These are phyloP conservation scores for Mirounga angustirostris DNA, from an alignment of 2,113 vertebrate genomes.

Conservation along the genomic window DNA sequence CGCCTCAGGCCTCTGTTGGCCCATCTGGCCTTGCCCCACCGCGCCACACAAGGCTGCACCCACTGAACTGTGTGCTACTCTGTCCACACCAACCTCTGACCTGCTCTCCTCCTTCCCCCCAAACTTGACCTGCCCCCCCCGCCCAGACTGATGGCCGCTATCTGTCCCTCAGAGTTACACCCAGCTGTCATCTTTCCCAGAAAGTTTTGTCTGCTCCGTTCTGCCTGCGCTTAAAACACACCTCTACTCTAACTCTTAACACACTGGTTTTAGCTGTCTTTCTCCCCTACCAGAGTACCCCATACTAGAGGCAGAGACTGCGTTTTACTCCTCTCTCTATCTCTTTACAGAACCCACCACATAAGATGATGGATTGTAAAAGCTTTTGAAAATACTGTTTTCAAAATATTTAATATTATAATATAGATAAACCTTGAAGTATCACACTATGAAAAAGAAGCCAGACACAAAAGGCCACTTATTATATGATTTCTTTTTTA, in stretches of 20 bases:
- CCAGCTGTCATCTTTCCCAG: neutral
- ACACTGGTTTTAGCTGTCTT: neutral
- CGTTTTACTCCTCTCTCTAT: neutral
- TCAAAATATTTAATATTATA: constrained; percentile 32
- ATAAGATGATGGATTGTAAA: neutral
- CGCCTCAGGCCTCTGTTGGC: neutral
- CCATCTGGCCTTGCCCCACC: neutral
- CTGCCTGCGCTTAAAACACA: neutral
- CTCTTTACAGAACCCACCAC: neutral
- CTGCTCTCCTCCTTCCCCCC: neutral
- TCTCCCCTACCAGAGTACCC: neutral
- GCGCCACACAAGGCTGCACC: neutral
- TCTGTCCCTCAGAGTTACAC: neutral
- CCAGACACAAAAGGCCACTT: constrained; percentile 30
- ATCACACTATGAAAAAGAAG: constrained; percentile 12
- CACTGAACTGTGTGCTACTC: neutral
- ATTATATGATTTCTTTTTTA: constrained; percentile 10
- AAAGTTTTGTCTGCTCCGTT: neutral
- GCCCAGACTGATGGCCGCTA: neutral
- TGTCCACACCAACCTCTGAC: neutral
- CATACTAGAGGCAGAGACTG: neutral
- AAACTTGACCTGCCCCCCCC: neutral
- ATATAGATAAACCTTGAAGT: neutral
- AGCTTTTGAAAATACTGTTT: neutral
- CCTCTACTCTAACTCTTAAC: neutral